A percentile compares a stretch with the other conserved stretches of the same genome.
These are phyloP conservation scores for Cylindroiulus punctatus DNA, from an alignment of 2,888 invertebrate genomes.

Conservation along the genomic window DNA sequence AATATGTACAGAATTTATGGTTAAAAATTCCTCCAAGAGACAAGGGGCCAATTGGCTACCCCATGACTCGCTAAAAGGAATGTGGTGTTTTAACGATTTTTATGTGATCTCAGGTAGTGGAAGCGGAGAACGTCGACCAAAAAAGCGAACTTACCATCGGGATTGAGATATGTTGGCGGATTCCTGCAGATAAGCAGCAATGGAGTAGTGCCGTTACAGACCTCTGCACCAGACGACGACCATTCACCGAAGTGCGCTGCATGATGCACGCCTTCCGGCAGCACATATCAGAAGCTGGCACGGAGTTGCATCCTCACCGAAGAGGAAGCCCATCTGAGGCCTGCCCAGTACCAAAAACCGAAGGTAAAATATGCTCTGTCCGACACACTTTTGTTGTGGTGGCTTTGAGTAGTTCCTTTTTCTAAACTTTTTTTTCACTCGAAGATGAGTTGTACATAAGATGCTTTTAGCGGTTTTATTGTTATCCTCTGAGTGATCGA, in stretches of 20 bases:
- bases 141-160: slow-evolving; percentile 31
- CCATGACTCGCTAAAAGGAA: background rate
- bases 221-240: background rate
- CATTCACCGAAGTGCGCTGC: background rate
- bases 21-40: too few species aligned
- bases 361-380: slow-evolving; percentile 26
- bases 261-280: background rate
- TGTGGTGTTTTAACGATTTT: background rate
- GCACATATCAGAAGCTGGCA: slow-evolving; percentile 14
- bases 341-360: slow-evolving; percentile 5
- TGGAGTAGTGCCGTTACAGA: background rate
- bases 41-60: too few species aligned
- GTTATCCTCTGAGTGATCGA: background rate
- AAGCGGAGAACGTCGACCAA: background rate
- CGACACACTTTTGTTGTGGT: slow-evolving; percentile 38
- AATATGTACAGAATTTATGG: too few species aligned
- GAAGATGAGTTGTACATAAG: background rate
- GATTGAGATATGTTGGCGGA: background rate
- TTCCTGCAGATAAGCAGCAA: background rate
- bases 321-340: background rate
- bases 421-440: background rate
- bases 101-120: slow-evolving; percentile 30
- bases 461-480: background rate
- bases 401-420: slow-evolving; percentile 41
- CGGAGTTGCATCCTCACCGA: background rate